Base-by-base conservation (phyloP, 2,888 invertebrate genomes). In the Eumerus sabulonum region DNA sequence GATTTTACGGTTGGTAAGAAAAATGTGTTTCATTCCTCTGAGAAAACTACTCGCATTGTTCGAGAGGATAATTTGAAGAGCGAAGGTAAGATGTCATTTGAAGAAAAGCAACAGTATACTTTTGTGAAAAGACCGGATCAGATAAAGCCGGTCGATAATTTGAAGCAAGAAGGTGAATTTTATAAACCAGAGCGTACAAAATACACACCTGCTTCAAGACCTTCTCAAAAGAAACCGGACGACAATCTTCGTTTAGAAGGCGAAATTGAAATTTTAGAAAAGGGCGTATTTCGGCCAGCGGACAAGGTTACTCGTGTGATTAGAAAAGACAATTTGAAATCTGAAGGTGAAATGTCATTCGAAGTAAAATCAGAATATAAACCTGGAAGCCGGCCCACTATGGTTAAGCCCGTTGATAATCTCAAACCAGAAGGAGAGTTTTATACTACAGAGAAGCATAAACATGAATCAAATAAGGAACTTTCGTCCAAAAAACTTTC, bases 21-120 rank as follows among this genome's bases (percentile, higher is more conserved):
- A 86, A 87, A 88, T 0, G 82, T 86, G 14, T 91, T 87, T 87
- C 16, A 86, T 17, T 90, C 90, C 17, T 90, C 90, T n/a, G 91
- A 92, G 79, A 84, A 83, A 56, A 85, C 85, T 0, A 88, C 89
- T 51, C 90, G 60, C 88, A 90, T 90, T 0, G 90, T 89, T 84
- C 92, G 92, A 51, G 90, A 91, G 84, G 93, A 93, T 82, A 92
- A 92, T 85, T 84, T 93, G 0, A 88, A 85, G 72, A 90, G 91
- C 0, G 92, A 91, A 85, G 91, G 91, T 0, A 4, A 56, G 27
- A 56, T 42, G 54, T 40, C n/a, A 50, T 88, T 89, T 1, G 82
- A 87, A 14, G 87, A 88, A 11, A 86, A 90, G 63, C 87, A 88
- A 0, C 38, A 54, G 16, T 82, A 42, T 11, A 42, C 40, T 9